Evolutionary conservation across 2,888 invertebrate species (phyloP).

Genomic region (Lasioglossum malachurum): DNA sequence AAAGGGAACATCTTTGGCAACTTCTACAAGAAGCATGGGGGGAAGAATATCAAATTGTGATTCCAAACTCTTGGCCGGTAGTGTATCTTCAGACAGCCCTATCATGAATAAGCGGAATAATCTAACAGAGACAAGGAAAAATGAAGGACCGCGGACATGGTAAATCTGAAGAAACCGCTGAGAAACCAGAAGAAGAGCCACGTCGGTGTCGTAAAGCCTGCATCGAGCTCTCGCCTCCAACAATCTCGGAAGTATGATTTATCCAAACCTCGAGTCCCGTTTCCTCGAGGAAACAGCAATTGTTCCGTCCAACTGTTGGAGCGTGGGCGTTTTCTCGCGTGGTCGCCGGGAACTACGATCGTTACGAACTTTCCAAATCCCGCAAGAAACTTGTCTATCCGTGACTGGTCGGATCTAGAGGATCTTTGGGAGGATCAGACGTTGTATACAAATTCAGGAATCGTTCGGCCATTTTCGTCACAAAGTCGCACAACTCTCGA

Average conservation of each 20-base stretch:
- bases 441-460: conserved; percentile 44
- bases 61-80: too few relatives aligned
- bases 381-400: conserved; percentile 24
- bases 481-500: too few relatives aligned
- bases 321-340: conserved; percentile 28
- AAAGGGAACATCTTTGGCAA: too few relatives aligned
- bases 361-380: conserved; percentile 44
- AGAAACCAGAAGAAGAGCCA: too few relatives aligned
- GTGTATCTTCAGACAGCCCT: too few relatives aligned
- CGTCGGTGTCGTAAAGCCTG: not conserved
- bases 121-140: too few relatives aligned
- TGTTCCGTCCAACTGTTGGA: not conserved
- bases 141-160: too few relatives aligned
- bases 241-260: not conserved
- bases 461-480: conserved; percentile 32
- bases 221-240: not conserved
- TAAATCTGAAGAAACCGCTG: too few relatives aligned
- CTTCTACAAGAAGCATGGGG: too few relatives aligned
- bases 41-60: too few relatives aligned
- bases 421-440: conserved; percentile 47
- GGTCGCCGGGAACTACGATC: conserved; percentile 21
- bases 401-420: conserved; percentile 23
- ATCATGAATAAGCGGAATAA: too few relatives aligned
- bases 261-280: not conserved
- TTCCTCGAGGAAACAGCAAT: conserved; percentile 3